These are phyloP conservation scores for Anthopleura xanthogrammica DNA, from an alignment of 92 coral and sea anemone genomes.

Conservation along the genomic window DNA sequence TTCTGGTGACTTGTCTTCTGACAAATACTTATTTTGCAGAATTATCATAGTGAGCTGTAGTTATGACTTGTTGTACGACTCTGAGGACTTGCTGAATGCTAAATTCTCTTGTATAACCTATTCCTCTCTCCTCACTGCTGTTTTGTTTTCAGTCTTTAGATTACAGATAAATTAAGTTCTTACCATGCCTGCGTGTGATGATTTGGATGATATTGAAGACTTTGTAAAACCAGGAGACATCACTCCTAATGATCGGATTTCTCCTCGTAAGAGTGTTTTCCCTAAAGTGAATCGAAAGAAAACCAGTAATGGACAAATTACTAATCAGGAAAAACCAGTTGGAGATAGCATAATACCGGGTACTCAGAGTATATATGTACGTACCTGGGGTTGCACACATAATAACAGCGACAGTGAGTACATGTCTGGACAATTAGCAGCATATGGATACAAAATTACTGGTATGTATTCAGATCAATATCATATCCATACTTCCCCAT, in stretches of 20 bases:
- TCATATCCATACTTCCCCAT: too few relatives aligned
- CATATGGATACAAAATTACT: conserved; percentile 90
- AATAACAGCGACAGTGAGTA: conserved; percentile 98
- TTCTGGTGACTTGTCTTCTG: too few relatives aligned
- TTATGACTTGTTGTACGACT: too few relatives aligned
- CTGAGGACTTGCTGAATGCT: too few relatives aligned
- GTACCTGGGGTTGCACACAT: conserved; percentile 99
- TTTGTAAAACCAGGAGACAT: conserved; percentile 75
- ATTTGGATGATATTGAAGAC: conserved; percentile 92
- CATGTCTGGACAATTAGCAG: conserved; percentile 98
- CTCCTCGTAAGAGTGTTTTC: conserved; percentile 55
- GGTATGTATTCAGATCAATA: conserved; percentile 43
- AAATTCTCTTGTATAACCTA: too few relatives aligned
- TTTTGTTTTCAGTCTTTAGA: too few relatives aligned
- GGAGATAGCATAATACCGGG: conserved; percentile 96
- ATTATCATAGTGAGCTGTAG: too few relatives aligned
- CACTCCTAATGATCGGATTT: conserved; percentile 77
- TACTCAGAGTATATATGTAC: conserved; percentile 83
- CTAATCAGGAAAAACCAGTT: conserved; percentile 52
- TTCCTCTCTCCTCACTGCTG: too few relatives aligned
- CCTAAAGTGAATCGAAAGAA: conserved; percentile 67
- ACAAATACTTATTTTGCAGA: too few relatives aligned
- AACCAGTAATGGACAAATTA: not conserved
- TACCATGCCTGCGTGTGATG: conserved; percentile 74
- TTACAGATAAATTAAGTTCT: not conserved